Base-by-base conservation (phyloP, 2,113 vertebrate genomes). In the Butorides virescens region DNA sequence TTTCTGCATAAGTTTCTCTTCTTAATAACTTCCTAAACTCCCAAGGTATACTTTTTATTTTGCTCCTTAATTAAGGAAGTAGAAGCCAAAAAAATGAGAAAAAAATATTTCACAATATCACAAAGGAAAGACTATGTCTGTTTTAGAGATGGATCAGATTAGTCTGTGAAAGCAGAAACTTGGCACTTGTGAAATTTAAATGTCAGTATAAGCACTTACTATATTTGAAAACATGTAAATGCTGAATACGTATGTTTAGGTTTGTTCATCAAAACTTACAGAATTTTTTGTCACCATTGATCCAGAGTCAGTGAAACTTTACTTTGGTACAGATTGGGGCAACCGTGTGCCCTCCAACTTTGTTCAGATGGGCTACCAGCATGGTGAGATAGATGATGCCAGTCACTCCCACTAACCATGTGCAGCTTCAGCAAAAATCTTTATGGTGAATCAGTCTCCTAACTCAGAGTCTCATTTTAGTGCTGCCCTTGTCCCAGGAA, bases 1-100 rank as follows among this genome's bases (percentile, higher is more conserved):
- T 90, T 90, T 70, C 29, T 52, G 62, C 44, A 22, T 76, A 84
- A 94, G 70, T 63, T 95, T 95, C 94, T 93, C 46, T 96, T 96
- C 62, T 94, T 81, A 95, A 92, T 93, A 86, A 84, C 83, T 96
- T 93, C 82, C 78, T 71, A 95, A 89, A 95, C 76, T 94, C 91
- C 71, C 81, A 97, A 97, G 67, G 39, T 80, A 94, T 23, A 80
- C 18, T 95, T 73, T 86, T 91, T 94, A 93, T 94, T 97, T 93
- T 95, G 25, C 73, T 95, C 82, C 78, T 94, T 81, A 92, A 66
- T 78, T 86, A 95, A 97, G 94, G 88, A 94, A 97, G 92, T 90
- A 81, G 83, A 92, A 95, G 91, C 7, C 56, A 29, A 88, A 92
- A 93, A 56, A 80, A 30, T 49, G 9, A 92, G 71, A 92, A 85